A percentile compares a stretch with the other conserved stretches of the same genome.
These are phyloP conservation scores for Chloroceryle inda DNA, from an alignment of 2,797 vertebrate genomes.

Conservation along the genomic window DNA sequence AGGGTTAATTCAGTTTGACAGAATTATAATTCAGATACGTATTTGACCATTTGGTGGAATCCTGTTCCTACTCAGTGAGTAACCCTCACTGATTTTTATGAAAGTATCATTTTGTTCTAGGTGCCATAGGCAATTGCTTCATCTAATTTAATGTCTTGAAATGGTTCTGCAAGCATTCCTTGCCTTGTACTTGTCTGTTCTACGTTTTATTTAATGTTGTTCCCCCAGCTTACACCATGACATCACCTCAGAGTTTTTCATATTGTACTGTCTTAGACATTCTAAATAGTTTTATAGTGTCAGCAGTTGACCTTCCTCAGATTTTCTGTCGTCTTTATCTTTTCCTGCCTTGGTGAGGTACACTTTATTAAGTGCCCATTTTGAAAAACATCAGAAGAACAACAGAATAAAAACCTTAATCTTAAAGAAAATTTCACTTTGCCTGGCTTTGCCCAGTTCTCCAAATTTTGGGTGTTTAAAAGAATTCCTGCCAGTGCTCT, in stretches of 20 bases:
- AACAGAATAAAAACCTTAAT: neutral
- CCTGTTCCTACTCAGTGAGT: neutral
- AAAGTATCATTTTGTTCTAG: neutral
- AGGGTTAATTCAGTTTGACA: neutral
- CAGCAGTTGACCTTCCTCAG: neutral
- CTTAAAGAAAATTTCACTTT: neutral
- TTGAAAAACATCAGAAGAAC: neutral
- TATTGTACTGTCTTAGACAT: neutral
- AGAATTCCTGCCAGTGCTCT: neutral
- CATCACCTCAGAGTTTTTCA: accelerated
- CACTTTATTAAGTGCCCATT: neutral
- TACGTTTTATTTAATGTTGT: neutral
- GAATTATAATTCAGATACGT: neutral
- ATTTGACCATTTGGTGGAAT: neutral
- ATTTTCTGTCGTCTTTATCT: neutral
- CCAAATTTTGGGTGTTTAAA: neutral
- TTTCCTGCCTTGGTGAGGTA: neutral
- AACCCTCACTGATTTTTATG: neutral
- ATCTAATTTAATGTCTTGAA: neutral
- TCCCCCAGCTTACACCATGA: neutral
- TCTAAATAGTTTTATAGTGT: neutral
- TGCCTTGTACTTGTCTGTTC: neutral
- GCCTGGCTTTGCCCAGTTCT: neutral
- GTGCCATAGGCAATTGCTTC: neutral
- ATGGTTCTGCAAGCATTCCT: neutral